Evolutionary conservation across 2,888 invertebrate species (phyloP).

Genomic region (Aphelenchoides bicaudatus): DNA sequence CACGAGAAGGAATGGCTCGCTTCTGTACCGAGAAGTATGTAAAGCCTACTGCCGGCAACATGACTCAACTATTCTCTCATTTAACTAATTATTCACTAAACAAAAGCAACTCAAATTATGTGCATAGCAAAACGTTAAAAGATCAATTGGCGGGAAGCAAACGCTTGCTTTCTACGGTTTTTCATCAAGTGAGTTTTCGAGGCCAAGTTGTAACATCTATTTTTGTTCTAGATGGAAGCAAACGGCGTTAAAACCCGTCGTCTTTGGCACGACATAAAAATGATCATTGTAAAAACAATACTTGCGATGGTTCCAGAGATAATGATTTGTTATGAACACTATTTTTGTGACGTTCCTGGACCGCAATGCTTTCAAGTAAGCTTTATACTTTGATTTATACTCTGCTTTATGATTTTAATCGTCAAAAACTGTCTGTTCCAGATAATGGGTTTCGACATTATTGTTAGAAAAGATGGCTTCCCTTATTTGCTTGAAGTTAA

Average conservation of each 20-base stretch:
- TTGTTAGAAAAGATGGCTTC: conserved; percentile 62
- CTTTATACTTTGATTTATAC: conserved; percentile 13
- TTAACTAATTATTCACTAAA: conserved; percentile 66
- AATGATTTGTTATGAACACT: conserved; percentile 61
- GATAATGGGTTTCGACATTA: conserved; percentile 65
- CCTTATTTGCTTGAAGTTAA: conserved; percentile 65
- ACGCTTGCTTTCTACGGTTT: conserved; percentile 63
- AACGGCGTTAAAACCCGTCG: conserved; percentile 61
- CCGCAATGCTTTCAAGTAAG: conserved; percentile 65
- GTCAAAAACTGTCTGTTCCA: conserved; percentile 41
- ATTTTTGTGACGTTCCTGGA: conserved; percentile 54
- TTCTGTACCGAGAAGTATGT: conserved; percentile 64
- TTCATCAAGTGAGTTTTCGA: conserved; percentile 53
- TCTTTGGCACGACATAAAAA: conserved; percentile 63
- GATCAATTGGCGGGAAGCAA: conserved; percentile 62
- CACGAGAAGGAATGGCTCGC: conserved; percentile 62
- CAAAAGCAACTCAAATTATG: conserved; percentile 62
- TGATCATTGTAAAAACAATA: conserved; percentile 63
- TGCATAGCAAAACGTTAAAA: conserved; percentile 56
- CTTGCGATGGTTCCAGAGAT: conserved; percentile 64
- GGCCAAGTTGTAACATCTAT: neutral
- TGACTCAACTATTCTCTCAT: conserved; percentile 64
- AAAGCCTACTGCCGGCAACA: conserved; percentile 62
- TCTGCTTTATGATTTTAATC: conserved; percentile 10
- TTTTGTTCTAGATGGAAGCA: conserved; percentile 40